phyloP scores from a whole-genome alignment of 2,113 vertebrate genomes.

The Carlito syrichta region DNA sequence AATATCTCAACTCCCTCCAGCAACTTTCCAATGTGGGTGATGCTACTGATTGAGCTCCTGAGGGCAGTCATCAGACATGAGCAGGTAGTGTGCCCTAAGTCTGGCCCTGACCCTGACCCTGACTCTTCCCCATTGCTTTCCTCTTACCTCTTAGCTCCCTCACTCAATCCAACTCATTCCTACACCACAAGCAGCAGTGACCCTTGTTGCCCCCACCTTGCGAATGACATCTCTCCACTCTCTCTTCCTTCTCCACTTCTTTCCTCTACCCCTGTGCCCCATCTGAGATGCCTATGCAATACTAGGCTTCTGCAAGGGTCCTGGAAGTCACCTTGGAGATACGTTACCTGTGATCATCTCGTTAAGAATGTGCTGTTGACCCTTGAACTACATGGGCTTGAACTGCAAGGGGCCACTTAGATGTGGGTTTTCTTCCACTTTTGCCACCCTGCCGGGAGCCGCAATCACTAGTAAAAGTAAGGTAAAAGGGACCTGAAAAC shows the following conservation, averaged over 20 bases:
- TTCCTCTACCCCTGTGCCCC: too few relatives aligned
- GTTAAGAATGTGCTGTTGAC: background rate
- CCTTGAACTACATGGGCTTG: background rate
- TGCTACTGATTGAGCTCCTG: background rate
- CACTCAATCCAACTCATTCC: too few relatives aligned
- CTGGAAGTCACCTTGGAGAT: background rate
- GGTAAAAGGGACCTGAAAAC: too few relatives aligned
- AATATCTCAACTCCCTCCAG: rapidly evolving
- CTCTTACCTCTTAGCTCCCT: too few relatives aligned
- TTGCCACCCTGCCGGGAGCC: background rate
- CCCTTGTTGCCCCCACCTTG: background rate
- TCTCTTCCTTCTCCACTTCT: background rate
- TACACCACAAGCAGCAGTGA: background rate
- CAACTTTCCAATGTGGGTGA: background rate
- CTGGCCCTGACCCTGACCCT: too few relatives aligned
- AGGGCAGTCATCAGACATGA: background rate
- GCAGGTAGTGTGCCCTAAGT: rapidly evolving
- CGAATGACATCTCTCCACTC: background rate
- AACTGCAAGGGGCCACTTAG: background rate
- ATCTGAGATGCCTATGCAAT: too few relatives aligned
- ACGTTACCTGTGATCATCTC: background rate
- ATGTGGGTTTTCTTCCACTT: background rate
- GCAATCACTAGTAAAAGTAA: too few relatives aligned
- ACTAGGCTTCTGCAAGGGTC: background rate
- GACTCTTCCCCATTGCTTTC: too few relatives aligned